Percentiles rank a stretch among this genome's conserved stretches.
phyloP scores from a whole-genome alignment of 2,113 vertebrate genomes.

The Clarias macrocephalus region DNA sequence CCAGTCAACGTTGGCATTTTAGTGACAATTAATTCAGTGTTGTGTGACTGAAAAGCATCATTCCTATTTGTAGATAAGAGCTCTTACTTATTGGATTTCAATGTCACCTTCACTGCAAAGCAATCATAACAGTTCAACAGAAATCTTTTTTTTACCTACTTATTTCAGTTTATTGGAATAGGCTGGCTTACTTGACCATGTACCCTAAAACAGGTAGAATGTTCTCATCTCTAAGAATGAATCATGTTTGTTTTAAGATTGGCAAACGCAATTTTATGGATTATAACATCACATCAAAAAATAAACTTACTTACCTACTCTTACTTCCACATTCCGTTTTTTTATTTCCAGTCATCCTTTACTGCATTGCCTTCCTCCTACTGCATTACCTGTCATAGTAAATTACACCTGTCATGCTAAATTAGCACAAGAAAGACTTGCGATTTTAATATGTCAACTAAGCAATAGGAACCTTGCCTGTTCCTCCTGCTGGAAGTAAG shows the following conservation, averaged over 20 bases:
- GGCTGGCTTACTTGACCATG: constrained; percentile 7
- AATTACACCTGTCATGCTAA: constrained; percentile 20
- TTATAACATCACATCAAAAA: background rate
- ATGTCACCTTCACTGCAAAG: constrained; percentile 53
- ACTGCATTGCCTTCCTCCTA: background rate
- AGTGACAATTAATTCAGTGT: constrained; percentile 50
- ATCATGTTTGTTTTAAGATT: background rate
- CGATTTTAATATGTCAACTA: constrained; percentile 33
- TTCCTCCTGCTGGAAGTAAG: constrained; percentile 8
- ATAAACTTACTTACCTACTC: background rate
- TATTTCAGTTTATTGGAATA: background rate
- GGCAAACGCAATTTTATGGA: background rate
- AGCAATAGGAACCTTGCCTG: constrained; percentile 22
- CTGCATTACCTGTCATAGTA: background rate
- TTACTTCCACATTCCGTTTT: background rate
- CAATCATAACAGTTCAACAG: constrained; percentile 22
- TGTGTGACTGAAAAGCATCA: constrained; percentile 39
- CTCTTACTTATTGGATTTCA: constrained; percentile 49
- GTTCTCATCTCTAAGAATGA: background rate
- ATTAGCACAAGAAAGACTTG: constrained; percentile 25
- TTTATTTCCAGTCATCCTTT: background rate
- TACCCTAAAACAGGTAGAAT: background rate
- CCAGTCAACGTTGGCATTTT: constrained; percentile 38
- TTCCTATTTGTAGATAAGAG: constrained; percentile 48
- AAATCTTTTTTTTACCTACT: background rate